phyloP scores from a whole-genome alignment of 2,888 invertebrate genomes.

The Ectemnius continuus region DNA sequence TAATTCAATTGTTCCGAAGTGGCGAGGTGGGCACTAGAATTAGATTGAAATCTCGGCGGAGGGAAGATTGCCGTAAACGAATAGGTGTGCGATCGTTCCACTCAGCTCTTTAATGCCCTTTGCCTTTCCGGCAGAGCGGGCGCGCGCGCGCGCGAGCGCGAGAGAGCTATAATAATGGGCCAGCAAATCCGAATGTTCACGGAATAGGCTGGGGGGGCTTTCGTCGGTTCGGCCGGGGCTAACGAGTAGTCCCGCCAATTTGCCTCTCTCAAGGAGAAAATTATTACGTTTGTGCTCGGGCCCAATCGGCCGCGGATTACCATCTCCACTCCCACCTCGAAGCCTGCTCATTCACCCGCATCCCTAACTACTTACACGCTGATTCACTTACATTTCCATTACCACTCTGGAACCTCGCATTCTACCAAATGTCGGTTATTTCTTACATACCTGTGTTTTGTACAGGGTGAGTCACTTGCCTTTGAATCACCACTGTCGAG shows the following conservation, averaged over 20 bases:
- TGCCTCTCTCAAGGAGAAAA: constrained; percentile 2
- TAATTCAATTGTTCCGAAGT: too few relatives aligned
- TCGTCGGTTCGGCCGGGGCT: constrained; percentile 17
- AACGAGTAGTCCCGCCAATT: constrained; percentile 28
- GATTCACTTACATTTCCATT: not conserved
- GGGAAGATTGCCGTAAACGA: constrained; percentile 31
- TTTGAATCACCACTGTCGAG: too few relatives aligned
- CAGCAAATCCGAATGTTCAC: too few relatives aligned
- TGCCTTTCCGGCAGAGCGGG: constrained; percentile 15
- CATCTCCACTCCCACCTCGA: not conserved
- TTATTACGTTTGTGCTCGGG: constrained; percentile 17
- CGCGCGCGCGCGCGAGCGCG: too few relatives aligned
- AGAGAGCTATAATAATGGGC: too few relatives aligned
- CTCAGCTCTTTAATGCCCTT: constrained; percentile 17
- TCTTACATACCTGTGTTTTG: too few relatives aligned
- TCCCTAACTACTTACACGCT: not conserved
- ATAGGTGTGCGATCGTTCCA: constrained; percentile 27
- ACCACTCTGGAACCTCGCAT: too few relatives aligned
- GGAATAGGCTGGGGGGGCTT: not conserved
- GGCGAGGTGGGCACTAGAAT: too few relatives aligned
- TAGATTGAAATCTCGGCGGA: not conserved
- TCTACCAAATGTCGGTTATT: too few relatives aligned
- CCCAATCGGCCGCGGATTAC: constrained; percentile 24
- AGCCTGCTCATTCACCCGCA: not conserved
- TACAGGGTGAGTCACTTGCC: too few relatives aligned